phyloP scores from a whole-genome alignment of 2,797 vertebrate genomes.

The Acomys russatus region DNA sequence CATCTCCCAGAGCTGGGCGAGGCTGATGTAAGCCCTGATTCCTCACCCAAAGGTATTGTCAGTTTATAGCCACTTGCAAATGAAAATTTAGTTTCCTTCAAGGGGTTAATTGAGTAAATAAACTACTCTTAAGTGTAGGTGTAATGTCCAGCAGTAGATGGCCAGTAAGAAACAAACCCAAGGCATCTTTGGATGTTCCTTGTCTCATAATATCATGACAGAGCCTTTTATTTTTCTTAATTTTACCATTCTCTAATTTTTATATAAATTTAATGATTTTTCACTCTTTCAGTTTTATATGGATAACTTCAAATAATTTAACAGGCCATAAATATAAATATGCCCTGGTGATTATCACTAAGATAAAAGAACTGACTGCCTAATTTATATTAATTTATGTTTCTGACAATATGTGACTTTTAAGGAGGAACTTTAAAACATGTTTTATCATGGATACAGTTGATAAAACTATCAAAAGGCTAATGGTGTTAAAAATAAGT shows the following conservation, averaged over 20 bases:
- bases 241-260: neutral
- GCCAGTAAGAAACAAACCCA: neutral
- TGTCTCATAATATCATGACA: neutral
- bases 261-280: neutral
- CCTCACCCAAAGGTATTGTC: neutral
- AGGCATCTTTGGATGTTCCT: neutral
- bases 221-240: neutral
- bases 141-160: neutral
- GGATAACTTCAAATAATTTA: constrained; percentile 56
- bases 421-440: constrained; percentile 85
- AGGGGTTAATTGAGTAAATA: neutral
- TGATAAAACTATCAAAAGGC: constrained; percentile 85
- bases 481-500: constrained; percentile 75
- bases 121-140: neutral
- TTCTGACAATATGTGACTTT: constrained; percentile 84
- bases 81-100: neutral
- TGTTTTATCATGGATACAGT: constrained; percentile 76
- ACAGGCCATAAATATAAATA: constrained; percentile 81
- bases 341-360: constrained; percentile 83
- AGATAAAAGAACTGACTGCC: constrained; percentile 82
- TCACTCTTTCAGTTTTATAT: neutral
- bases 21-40: neutral
- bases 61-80: neutral
- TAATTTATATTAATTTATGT: constrained; percentile 83
- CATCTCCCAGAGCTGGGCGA: neutral